These are phyloP conservation scores for Pseudolaguvia tuberculata DNA, from an alignment of 2,113 vertebrate species.

Conservation along the genomic window DNA sequence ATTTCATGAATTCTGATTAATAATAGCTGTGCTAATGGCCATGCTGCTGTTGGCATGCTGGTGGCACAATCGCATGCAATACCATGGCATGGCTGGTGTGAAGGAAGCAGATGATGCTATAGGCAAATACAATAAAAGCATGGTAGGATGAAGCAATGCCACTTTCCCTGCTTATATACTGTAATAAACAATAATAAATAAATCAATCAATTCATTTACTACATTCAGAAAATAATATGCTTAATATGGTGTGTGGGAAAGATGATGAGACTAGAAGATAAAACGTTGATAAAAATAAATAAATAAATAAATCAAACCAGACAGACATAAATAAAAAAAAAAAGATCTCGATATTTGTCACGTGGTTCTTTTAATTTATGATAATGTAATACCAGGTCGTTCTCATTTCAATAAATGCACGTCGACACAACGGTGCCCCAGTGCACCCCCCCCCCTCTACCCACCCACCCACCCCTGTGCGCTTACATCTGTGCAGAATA, in stretches of 20 bases:
- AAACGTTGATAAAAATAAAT: slow-evolving; percentile 19
- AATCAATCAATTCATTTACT: not conserved
- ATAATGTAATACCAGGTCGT: not conserved
- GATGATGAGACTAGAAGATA: not conserved
- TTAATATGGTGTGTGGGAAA: not conserved
- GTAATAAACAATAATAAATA: not conserved
- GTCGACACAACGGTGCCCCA: slow-evolving; percentile 25
- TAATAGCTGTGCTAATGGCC: not conserved
- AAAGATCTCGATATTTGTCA: not conserved
- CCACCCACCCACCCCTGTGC: slow-evolving; percentile 9
- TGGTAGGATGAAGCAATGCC: slow-evolving; percentile 9
- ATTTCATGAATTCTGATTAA: not conserved
- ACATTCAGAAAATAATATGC: not conserved
- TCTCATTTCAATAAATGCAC: slow-evolving; percentile 13
- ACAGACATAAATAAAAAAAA: slow-evolving; percentile 6
- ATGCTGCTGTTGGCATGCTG: slow-evolving; percentile 25
- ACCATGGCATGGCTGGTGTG: slow-evolving; percentile 26
- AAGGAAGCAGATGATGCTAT: slow-evolving; percentile 28
- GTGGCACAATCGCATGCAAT: slow-evolving; percentile 39
- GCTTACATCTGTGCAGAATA: slow-evolving; percentile 40
- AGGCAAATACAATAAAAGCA: slow-evolving; percentile 9
- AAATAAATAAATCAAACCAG: slow-evolving; percentile 1
- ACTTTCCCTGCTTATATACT: not conserved
- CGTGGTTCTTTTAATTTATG: not conserved
- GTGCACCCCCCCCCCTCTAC: not conserved